Evolutionary conservation across 1,140 invertebrate genomes (phyloP).

Genomic region (Monomorium pharaonis): DNA sequence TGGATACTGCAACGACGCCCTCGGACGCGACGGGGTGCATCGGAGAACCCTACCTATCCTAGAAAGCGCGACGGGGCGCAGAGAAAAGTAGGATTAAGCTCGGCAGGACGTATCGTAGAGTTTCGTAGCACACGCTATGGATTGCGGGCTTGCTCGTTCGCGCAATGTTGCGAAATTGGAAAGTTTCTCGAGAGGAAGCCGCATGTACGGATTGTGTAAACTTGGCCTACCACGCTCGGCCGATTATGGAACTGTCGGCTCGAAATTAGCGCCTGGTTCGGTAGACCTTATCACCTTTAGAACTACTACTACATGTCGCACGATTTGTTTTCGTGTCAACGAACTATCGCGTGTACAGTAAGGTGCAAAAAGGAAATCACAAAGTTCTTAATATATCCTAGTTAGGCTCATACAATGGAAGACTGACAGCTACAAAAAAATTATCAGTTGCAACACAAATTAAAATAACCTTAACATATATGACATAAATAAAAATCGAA

Average conservation of each 20-base stretch:
- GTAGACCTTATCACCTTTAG: background rate
- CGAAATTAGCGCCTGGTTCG: slow-evolving; percentile 40
- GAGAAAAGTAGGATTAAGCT: slow-evolving; percentile 74
- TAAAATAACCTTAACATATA: background rate
- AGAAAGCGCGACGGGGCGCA: slow-evolving; percentile 41
- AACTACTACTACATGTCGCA: background rate
- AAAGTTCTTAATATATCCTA: background rate
- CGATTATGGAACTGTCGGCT: slow-evolving; percentile 10
- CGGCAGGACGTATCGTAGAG: slow-evolving; percentile 65
- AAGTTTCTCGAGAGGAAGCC: slow-evolving; percentile 32
- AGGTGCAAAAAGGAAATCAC: background rate
- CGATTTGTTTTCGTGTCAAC: background rate
- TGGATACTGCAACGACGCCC: slow-evolving; percentile 74
- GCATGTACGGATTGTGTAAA: slow-evolving; percentile 11
- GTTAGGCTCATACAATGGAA: background rate
- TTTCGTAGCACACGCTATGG: slow-evolving; percentile 50
- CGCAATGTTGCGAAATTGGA: slow-evolving; percentile 51
- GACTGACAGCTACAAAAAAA: background rate
- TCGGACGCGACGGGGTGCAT: slow-evolving; percentile 69
- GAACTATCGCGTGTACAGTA: background rate
- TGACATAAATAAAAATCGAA: background rate
- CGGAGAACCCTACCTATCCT: slow-evolving; percentile 45
- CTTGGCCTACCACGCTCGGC: slow-evolving; percentile 6
- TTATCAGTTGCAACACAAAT: background rate
- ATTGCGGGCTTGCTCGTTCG: background rate